phyloP scores from a whole-genome alignment of 2,113 vertebrate species.

The Sinocyclocheilus grahami region DNA sequence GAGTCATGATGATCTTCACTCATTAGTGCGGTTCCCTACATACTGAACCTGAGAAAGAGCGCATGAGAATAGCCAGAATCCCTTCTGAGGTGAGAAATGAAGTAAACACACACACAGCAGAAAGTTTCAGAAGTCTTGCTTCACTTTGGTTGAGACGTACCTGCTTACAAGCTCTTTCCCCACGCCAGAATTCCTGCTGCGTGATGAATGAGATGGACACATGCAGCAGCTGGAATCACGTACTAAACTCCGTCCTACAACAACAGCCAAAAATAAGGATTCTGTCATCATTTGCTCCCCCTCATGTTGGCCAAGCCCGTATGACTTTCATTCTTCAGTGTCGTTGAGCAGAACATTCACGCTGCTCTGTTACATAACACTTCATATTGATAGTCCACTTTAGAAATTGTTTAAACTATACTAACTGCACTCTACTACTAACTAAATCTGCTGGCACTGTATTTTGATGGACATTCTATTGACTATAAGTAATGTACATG shows the following conservation, averaged over 20 bases:
- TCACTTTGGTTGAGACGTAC: background rate
- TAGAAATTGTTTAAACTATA: too few species aligned
- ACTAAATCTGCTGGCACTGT: too few species aligned
- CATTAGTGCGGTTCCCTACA: constrained; percentile 49
- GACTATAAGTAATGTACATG: too few species aligned
- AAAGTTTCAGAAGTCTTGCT: background rate
- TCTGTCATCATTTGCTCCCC: background rate
- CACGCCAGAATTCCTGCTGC: background rate
- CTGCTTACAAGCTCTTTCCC: background rate
- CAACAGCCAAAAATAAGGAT: background rate
- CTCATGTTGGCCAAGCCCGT: background rate
- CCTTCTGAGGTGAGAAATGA: constrained; percentile 46
- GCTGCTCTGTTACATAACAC: background rate
- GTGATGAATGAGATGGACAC: background rate
- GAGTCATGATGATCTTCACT: constrained; percentile 53
- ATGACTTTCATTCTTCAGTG: background rate
- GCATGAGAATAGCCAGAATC: constrained; percentile 47
- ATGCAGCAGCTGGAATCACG: background rate
- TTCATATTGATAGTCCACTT: background rate
- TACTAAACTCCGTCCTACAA: background rate
- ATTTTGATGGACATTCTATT: too few species aligned
- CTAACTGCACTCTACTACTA: too few species aligned
- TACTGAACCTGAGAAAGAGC: constrained; percentile 52
- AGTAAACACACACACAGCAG: constrained; percentile 20
- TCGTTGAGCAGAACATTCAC: background rate